phyloP scores from a whole-genome alignment of 2,888 invertebrate species.

The Glaucopsyche alexis region DNA sequence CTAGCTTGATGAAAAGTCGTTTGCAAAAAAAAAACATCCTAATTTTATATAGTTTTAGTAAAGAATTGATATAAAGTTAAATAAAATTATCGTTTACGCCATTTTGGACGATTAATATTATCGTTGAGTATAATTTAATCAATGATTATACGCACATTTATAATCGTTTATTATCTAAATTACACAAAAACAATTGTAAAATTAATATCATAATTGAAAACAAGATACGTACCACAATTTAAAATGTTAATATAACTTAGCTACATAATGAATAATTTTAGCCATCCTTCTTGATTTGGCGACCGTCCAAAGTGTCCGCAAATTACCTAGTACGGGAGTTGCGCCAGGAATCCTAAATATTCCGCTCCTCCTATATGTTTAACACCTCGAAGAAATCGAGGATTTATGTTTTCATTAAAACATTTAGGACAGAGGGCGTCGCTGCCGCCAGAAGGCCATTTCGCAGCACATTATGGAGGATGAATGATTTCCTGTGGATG shows the following conservation, averaged over 20 bases:
- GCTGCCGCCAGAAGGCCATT: constrained; percentile 71
- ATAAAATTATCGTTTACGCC: neutral
- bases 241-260: neutral
- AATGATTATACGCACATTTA: neutral
- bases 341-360: constrained; percentile 42
- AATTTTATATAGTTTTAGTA: too few species aligned
- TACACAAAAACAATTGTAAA: neutral
- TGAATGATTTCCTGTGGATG: constrained; percentile 78
- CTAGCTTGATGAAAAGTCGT: too few species aligned
- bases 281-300: constrained; percentile 35
- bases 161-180: neutral
- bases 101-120: neutral
- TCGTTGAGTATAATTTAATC: neutral
- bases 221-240: neutral
- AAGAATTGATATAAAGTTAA: too few species aligned
- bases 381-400: constrained; percentile 43
- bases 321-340: constrained; percentile 33
- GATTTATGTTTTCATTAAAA: constrained; percentile 54
- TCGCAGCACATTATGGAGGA: constrained; percentile 78
- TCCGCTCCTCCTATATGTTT: constrained; percentile 39
- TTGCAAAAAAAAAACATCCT: too few species aligned
- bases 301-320: constrained; percentile 30
- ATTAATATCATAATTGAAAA: neutral
- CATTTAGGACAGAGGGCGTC: constrained; percentile 65
- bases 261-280: neutral